Conservation (phyloP, 2,113 vertebrate species). For the Phylloscopus trochiloides region DNA sequence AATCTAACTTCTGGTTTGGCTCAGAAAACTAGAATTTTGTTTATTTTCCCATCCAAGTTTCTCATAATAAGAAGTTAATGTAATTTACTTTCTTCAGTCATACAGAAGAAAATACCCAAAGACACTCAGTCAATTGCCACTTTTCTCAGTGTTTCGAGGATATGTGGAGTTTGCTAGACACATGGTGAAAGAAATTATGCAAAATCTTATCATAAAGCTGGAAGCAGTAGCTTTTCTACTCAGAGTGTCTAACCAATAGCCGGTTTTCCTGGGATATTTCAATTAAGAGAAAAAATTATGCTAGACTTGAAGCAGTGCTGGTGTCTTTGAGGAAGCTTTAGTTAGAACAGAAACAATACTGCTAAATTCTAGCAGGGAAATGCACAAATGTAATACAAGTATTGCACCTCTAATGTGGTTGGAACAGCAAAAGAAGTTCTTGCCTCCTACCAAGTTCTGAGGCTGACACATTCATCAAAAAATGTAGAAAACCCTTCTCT, state of each 20-base stretch:
- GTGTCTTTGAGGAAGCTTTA: neutral
- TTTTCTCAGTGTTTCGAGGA: neutral
- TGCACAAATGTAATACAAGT: neutral
- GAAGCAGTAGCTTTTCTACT: neutral
- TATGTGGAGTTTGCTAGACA: neutral
- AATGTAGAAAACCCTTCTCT: neutral
- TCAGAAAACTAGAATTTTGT: neutral
- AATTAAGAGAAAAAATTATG: neutral
- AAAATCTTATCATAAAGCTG: neutral
- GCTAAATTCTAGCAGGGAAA: neutral
- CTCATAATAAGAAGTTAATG: neutral
- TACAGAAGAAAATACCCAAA: neutral
- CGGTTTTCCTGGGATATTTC: neutral
- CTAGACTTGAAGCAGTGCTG: neutral
- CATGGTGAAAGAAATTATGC: neutral
- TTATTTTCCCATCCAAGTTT: neutral
- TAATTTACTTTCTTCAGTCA: neutral
- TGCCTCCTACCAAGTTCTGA: conserved; percentile 1
- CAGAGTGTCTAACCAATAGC: neutral
- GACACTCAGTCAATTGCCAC: neutral
- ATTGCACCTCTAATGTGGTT: neutral
- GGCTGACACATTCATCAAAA: neutral
- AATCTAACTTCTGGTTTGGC: neutral
- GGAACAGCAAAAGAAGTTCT: neutral
- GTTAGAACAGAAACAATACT: neutral